phyloP scores from a whole-genome alignment of 1,140 invertebrate species.

The Triops longicaudatus region DNA sequence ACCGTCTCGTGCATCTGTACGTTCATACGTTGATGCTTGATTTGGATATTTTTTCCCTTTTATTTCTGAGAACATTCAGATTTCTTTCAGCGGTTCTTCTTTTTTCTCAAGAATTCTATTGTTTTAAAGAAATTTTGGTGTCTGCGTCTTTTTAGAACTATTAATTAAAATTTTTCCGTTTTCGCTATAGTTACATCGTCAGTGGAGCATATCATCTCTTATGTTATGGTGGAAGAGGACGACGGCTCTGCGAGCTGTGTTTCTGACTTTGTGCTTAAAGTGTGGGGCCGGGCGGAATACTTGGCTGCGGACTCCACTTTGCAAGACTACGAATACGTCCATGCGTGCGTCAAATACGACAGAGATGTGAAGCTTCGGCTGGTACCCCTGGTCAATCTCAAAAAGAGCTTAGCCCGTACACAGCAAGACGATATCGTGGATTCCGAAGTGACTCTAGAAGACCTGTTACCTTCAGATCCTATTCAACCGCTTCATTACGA shows the following conservation, averaged over 20 bases:
- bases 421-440: conserved; percentile 65
- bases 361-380: conserved; percentile 73
- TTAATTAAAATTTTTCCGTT: conserved; percentile 22
- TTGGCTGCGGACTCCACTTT: conserved; percentile 51
- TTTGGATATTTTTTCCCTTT: too few relatives aligned
- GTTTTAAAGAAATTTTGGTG: too few relatives aligned
- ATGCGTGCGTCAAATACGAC: conserved; percentile 87
- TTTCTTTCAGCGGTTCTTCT: too few relatives aligned
- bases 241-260: conserved; percentile 55
- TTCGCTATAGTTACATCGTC: conserved; percentile 64
- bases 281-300: conserved; percentile 73
- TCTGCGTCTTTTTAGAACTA: too few relatives aligned
- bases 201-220: conserved; percentile 76
- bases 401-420: conserved; percentile 11
- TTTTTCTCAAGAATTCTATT: too few relatives aligned
- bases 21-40: too few relatives aligned
- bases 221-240: conserved; percentile 73
- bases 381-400: conserved; percentile 32
- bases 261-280: conserved; percentile 61
- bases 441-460: conserved; percentile 56
- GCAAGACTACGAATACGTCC: conserved; percentile 85
- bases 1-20: too few relatives aligned
- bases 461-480: conserved; percentile 63
- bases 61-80: too few relatives aligned
- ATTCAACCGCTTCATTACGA: conserved; percentile 63